Conservation (phyloP, 2,113 vertebrate species). For the Neodon shergylaensis region DNA sequence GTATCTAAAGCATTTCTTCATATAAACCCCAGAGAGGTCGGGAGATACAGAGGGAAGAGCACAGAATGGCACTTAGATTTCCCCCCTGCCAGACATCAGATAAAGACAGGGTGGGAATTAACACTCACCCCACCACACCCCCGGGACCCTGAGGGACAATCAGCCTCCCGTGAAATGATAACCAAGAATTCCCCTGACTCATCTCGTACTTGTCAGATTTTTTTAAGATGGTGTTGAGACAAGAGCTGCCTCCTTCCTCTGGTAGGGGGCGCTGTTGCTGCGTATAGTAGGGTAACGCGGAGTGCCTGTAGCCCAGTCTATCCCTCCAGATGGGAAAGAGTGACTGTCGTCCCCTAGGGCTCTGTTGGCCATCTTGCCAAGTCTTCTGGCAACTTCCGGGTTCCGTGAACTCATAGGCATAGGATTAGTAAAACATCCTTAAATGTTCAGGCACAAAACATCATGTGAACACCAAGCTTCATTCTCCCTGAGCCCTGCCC, state of each 20-base stretch:
- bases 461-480: background rate
- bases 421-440: constrained; percentile 6
- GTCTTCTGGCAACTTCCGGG: constrained; percentile 63
- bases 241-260: background rate
- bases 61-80: background rate
- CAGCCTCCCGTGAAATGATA: background rate
- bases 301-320: background rate
- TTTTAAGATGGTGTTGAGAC: background rate
- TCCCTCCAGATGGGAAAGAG: constrained; percentile 28
- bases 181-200: background rate
- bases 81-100: background rate
- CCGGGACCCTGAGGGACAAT: background rate
- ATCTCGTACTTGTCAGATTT: background rate
- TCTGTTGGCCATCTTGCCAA: constrained; percentile 27
- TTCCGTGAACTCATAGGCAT: constrained; percentile 1
- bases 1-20: background rate
- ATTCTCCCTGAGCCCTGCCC: background rate
- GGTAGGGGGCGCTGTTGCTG: constrained; percentile 46
- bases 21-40: background rate
- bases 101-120: background rate
- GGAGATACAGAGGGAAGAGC: background rate
- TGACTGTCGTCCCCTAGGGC: constrained; percentile 48
- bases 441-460: background rate
- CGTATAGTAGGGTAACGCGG: accelerated
- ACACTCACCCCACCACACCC: accelerated